Base-by-base conservation (phyloP, 1,140 invertebrate genomes). In the Leucophenga varia region DNA sequence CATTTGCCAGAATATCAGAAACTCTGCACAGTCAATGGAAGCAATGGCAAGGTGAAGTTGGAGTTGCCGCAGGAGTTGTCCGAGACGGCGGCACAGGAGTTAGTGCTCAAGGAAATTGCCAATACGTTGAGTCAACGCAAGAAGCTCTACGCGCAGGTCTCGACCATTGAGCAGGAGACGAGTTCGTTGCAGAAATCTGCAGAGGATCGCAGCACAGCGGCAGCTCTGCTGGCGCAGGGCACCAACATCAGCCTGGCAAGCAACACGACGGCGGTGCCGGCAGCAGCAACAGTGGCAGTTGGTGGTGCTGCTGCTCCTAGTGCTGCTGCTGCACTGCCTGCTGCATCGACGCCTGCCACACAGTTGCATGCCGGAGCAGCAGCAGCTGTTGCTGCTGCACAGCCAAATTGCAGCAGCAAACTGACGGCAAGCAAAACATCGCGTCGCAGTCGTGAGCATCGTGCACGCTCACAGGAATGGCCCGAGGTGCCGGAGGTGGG, bases 401-500 rank as follows among this genome's bases (percentile, higher is more conserved):
- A n/a, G 41, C 38, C 54, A 22, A 61, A 54, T 41, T 54, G 31
- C 49, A 43, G 35, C 12, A 64, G 17, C 30, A 68, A 68, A 13
- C 7, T 54, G 20, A 56, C 76, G 8, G 44, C 36, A 8, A 67
- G 52, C 2, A 81, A 81, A 49, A 72, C 79, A 1, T 70, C 77
- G 0, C 79, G 87, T 2, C 89, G 89, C 64, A 82, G 79, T 30
- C 78, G 88, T 18, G 88, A 90, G 44, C 82, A 85, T 45, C 80
- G 89, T 2, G 85, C 86, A 2, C 78, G 89, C 3, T 91, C 88
- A 1, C 90, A 93, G 72, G 90, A 93, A 61, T 93, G 90, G 90
- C 90, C 91, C 0, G 89, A 92, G 54, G 88, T 94, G 18, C 90
- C 90, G 1, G 89, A 92, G 55, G 84, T 93, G 21, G 90, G 86